Evolutionary conservation across 2,888 invertebrate genomes (phyloP).

Genomic region (Agrilus biguttatus): DNA sequence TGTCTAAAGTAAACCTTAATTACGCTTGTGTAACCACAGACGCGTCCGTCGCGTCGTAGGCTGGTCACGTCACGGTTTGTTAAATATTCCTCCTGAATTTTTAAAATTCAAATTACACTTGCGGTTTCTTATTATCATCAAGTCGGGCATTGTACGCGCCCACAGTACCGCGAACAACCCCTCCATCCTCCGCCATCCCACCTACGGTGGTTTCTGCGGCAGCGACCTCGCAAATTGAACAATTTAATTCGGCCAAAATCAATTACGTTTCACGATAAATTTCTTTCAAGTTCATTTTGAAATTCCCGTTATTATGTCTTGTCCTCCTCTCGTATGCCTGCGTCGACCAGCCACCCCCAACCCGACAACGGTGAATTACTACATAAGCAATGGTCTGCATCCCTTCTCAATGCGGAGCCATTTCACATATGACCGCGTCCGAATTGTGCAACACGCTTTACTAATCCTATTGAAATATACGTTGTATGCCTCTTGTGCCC

Average conservation of each 20-base stretch:
- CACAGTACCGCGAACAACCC: conserved; percentile 1
- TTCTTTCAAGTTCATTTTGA: conserved; percentile 27
- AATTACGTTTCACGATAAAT: conserved; percentile 24
- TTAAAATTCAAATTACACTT: no score
- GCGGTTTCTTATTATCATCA: no score
- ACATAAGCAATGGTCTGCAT: conserved; percentile 2
- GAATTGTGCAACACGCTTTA: conserved; percentile 51
- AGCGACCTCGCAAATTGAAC: conserved; percentile 28
- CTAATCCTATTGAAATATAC: conserved; percentile 42
- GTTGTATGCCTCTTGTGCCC: conserved; percentile 20
- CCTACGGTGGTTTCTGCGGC: conserved; percentile 11
- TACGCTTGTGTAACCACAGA: no score
- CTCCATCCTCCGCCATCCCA: not conserved
- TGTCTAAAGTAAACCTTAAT: no score
- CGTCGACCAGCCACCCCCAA: conserved; percentile 5
- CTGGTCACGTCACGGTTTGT: no score
- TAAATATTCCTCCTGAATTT: no score
- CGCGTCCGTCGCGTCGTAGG: no score
- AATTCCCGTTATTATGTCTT: conserved; percentile 23
- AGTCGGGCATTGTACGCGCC: not conserved
- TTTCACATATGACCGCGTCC: conserved; percentile 52
- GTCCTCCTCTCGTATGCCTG: conserved; percentile 9
- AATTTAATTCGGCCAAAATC: conserved; percentile 31
- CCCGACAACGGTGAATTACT: conserved; percentile 4
- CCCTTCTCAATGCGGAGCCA: conserved; percentile 34